Conservation (phyloP, 2,797 vertebrate genomes). For the Rhincodon typus region DNA sequence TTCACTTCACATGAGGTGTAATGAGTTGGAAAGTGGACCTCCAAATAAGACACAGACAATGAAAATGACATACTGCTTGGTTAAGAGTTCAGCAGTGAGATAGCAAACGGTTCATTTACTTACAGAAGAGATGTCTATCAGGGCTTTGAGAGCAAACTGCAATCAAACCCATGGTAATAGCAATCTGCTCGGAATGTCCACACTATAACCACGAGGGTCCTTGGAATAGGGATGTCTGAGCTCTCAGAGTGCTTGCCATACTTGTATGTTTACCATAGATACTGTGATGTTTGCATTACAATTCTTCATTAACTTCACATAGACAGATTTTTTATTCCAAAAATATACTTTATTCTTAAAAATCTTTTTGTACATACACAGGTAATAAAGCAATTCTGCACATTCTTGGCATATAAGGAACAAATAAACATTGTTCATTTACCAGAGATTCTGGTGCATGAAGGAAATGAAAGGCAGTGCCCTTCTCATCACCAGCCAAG, state of each 20-base stretch:
- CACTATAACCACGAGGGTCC: neutral
- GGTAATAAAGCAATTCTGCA: too few relatives aligned
- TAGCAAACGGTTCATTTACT: neutral
- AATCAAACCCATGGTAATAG: neutral
- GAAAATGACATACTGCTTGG: neutral
- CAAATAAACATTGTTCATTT: too few relatives aligned
- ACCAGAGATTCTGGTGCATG: too few relatives aligned
- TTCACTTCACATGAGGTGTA: neutral
- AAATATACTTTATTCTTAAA: too few relatives aligned
- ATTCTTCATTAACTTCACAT: neutral
- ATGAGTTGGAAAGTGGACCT: neutral
- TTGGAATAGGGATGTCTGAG: neutral
- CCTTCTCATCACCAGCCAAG: too few relatives aligned
- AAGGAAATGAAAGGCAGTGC: too few relatives aligned
- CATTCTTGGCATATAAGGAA: too few relatives aligned
- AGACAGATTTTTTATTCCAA: too few relatives aligned
- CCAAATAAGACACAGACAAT: neutral
- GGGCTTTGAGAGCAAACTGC: neutral
- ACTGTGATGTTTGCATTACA: neutral
- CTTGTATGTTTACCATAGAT: neutral
- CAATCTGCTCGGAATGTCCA: neutral
- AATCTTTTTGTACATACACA: too few relatives aligned
- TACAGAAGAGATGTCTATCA: neutral
- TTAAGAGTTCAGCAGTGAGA: neutral
- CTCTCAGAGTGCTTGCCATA: neutral